Base-by-base conservation (phyloP, 2,113 vertebrate species). In the Nettapus auritus region DNA sequence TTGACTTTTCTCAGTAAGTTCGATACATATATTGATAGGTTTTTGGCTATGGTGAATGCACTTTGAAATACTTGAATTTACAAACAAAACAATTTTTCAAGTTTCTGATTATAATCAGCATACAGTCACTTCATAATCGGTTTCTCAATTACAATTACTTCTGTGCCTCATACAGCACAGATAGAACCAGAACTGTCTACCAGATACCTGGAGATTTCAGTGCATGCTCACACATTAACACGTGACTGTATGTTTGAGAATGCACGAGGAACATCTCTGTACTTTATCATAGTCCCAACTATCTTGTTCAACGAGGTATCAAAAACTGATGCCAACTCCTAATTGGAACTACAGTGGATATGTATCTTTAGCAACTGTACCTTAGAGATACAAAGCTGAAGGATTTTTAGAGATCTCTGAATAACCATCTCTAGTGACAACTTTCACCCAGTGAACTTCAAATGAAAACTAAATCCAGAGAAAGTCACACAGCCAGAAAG, bases 401-500 rank as follows among this genome's bases (percentile, higher is more conserved):
- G 38, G 62, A 42, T 21, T 44, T 64, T 31, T 42, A 66, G 53
- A 42, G 11, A 31, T 9, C 67, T 83, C 59, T 4, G 2, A 80
- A 84, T 8, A 19, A 57, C 31, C 56, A 81, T 3, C 28, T 44
- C 12, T 1, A 71, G 26, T 16, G 38, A 34, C 29, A 21, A 28
- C 5, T 71, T 56, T 62, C 14, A 81, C 3, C 6, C 52, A 26
- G 38, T 2, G 9, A 82, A 64, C 23, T 48, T n/a, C n/a, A n/a
- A n/a, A n/a, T n/a, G 67, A 21, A 70, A 70, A 34, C 29, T 56
- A 28, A 77, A 40, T 9, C 22, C 55, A 73, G 31, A 76, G 19
- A 50, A 85, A 52, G 52, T 21, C 68, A 52, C n/a, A 34, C 0
- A 0, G 13, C 22, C 78, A 80, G 33, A 1, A 18, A 88, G 46